A percentile compares a stretch with the other conserved stretches of the same genome.
Evolutionary conservation across 2,797 vertebrate species (phyloP).

Genomic region (Falco rusticolus): DNA sequence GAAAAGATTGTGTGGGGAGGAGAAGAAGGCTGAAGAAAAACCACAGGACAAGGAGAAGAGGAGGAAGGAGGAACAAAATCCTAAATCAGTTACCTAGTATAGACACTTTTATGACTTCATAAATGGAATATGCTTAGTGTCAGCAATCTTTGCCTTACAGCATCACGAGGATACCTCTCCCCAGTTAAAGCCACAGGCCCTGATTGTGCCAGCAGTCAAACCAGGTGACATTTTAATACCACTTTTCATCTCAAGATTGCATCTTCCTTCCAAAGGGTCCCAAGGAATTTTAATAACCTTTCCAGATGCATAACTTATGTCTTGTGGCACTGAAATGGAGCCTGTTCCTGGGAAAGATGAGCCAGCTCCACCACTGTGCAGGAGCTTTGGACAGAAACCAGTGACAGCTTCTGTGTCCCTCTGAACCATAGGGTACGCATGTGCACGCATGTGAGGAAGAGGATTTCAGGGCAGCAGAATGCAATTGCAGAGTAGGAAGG

Average conservation of each 20-base stretch:
- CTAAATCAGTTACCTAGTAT: slow-evolving; percentile 38
- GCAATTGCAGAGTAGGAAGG: background rate
- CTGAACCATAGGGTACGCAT: background rate
- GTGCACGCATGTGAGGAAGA: background rate
- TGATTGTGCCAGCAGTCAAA: slow-evolving; percentile 23
- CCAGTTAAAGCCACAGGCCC: background rate
- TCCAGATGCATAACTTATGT: slow-evolving; percentile 11
- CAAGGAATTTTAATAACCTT: slow-evolving; percentile 40
- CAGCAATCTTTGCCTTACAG: slow-evolving; percentile 22
- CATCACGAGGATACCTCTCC: background rate
- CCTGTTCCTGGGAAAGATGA: background rate
- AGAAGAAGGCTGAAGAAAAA: slow-evolving; percentile 18
- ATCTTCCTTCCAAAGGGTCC: slow-evolving; percentile 24
- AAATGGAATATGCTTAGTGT: slow-evolving; percentile 48
- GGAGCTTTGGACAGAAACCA: slow-evolving; percentile 5
- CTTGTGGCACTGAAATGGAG: background rate
- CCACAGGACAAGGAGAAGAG: background rate
- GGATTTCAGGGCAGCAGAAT: slow-evolving; percentile 5
- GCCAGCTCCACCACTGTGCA: background rate
- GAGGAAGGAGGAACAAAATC: slow-evolving; percentile 27
- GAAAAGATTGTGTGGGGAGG: background rate
- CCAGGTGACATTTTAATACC: slow-evolving; percentile 9
- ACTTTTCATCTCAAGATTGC: slow-evolving; percentile 40
- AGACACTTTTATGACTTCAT: slow-evolving; percentile 60
- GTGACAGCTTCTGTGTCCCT: background rate